Evolutionary conservation across 2,888 invertebrate species (phyloP).

Genomic region (Drosophila gaucha): DNA sequence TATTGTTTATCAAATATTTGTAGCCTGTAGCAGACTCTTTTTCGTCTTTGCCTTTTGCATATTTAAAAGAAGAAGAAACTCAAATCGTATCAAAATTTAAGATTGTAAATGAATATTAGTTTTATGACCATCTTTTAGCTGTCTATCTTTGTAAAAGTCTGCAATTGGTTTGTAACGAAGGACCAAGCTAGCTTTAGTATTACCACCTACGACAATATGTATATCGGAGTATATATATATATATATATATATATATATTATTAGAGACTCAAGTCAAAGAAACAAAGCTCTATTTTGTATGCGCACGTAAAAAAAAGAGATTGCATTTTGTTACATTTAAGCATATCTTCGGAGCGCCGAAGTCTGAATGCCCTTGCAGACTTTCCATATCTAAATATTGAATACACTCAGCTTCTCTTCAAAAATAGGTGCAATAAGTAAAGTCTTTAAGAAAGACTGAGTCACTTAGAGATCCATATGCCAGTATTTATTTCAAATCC

Average conservation of each 20-base stretch:
- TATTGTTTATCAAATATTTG: too few species aligned
- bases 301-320: not conserved
- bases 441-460: too few species aligned
- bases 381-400: too few species aligned
- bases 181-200: slow-evolving; percentile 25
- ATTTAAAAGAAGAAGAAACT: not conserved
- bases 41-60: not conserved
- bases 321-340: slow-evolving; percentile 1
- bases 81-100: not conserved
- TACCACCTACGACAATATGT: slow-evolving; percentile 22
- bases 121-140: not conserved
- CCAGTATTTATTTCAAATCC: too few species aligned
- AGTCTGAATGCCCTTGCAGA: not conserved
- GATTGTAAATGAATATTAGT: slow-evolving; percentile 10
- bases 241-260: slow-evolving; percentile 6
- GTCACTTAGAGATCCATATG: too few species aligned
- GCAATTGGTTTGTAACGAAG: slow-evolving; percentile 19
- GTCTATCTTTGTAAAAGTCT: slow-evolving; percentile 20
- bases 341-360: not conserved
- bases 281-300: not conserved
- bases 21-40: not conserved
- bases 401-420: too few species aligned
- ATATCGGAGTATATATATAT: slow-evolving; percentile 1
- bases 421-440: too few species aligned
- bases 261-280: slow-evolving; percentile 11